Evolutionary conservation across 2,797 vertebrate genomes (phyloP), one percentile per base, ranked within the genome.

Genomic region (Emys orbicularis): DNA sequence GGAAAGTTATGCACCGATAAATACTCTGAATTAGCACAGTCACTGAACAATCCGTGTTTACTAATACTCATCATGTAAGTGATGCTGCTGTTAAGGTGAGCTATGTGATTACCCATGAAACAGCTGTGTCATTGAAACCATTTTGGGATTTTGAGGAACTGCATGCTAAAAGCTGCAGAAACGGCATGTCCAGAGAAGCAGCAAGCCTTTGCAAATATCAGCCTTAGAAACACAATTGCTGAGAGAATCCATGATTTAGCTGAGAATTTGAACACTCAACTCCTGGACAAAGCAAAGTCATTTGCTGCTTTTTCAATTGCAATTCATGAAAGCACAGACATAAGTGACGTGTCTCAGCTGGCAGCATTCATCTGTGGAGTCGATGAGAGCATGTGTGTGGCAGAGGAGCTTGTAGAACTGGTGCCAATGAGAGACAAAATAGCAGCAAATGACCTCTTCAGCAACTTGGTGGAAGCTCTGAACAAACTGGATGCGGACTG

Each of bases 321-420:
- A 4, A 95, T 97, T 7, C 94, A 97, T 3, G 96, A 98, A 88
- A 97, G 96, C 86, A 96, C 94, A 0, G 95, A 98, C 41, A 96
- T 97, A 21, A 97, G 94, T 65, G 97, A 97, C 34, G 95, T 94
- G 74, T 88, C 96, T 11, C 97, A 97, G 93, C 13, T 97, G 88
- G 97, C 96, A 79, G 87, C 97, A 83, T 98, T 97, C 86, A 96
- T 98, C 88, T 93, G 96, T 0, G 96, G 97, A 0, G 96, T 97
- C 0, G 97, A 97, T 21, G 91, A 93, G n/a, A 95, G 91, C 74
- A 95, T 97, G 2, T 93, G 97, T 1, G 90, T 94, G 15, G 97
- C 97, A 0, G 92, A 98, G 76, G 97, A 97, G 61, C 97, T 97
- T 12, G 10, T 98, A 53, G 96, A 97, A 31, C 95, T 97, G 0